Evolutionary conservation across 2,888 invertebrate species (phyloP).

Genomic region (Pristionchus entomophagus): DNA sequence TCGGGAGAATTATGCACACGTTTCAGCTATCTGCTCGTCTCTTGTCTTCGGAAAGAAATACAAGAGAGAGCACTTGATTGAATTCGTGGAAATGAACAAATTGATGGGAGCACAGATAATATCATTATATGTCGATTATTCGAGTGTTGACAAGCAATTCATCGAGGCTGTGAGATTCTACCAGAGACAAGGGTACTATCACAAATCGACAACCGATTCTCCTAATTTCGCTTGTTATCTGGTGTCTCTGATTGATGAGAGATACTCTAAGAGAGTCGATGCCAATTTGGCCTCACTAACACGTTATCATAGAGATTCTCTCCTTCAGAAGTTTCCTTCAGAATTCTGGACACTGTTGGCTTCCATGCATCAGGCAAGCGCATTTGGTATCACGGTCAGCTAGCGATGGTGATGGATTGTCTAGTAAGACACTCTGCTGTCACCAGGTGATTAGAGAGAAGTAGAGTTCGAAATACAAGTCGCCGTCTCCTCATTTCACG

Average conservation of each 20-base stretch:
- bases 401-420: slow-evolving; percentile 41
- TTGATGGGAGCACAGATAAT: slow-evolving; percentile 34
- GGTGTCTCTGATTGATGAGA: no score
- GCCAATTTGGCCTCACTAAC: no score
- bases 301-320: no score
- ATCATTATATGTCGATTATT: slow-evolving; percentile 6
- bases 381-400: slow-evolving; percentile 42
- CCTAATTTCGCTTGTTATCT: no score
- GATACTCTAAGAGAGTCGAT: no score
- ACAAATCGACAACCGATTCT: background rate
- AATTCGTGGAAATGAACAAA: slow-evolving; percentile 41
- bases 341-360: background rate
- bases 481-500: no score
- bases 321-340: background rate
- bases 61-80: slow-evolving; percentile 31
- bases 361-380: background rate
- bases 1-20: background rate
- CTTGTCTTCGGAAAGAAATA: slow-evolving; percentile 39
- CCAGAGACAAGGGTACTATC: slow-evolving; percentile 13
- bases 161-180: background rate
- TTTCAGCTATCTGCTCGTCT: slow-evolving; percentile 43
- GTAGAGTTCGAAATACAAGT: no score
- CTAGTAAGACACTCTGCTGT: slow-evolving; percentile 23
- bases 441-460: slow-evolving; percentile 8
- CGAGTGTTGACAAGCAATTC: background rate